Conservation (phyloP, 2,113 vertebrate species). For the Rhinolophus ferrumequinum region DNA sequence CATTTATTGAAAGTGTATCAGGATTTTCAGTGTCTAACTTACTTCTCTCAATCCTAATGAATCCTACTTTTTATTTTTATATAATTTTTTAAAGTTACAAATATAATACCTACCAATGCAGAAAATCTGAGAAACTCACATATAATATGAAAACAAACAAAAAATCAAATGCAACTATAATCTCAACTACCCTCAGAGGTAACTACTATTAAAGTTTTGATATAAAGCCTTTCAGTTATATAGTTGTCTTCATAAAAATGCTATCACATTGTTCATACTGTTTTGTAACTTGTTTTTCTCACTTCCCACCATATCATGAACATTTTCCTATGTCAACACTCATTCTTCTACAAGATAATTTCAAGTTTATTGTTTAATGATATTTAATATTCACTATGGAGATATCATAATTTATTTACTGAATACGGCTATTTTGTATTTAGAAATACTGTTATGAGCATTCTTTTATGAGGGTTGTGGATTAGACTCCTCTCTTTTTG, state of each 20-base stretch:
- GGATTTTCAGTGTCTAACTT: neutral
- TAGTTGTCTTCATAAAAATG: neutral
- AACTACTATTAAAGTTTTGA: neutral
- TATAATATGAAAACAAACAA: neutral
- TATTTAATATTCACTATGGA: neutral
- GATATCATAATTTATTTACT: neutral
- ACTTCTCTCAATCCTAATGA: neutral
- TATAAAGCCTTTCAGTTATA: neutral
- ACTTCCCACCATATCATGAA: neutral
- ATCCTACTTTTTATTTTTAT: neutral
- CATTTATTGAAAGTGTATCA: neutral
- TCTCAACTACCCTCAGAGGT: neutral
- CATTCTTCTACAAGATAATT: neutral
- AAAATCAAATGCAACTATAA: neutral
- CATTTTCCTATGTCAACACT: neutral
- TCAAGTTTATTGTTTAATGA: conserved; percentile 2
- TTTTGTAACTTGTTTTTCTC: neutral
- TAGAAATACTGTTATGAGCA: neutral
- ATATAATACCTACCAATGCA: neutral
- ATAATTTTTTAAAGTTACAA: neutral
- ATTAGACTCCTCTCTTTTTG: neutral
- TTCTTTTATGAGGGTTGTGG: neutral
- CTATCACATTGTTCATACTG: neutral
- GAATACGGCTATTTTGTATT: neutral
- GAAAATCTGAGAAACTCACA: neutral